Percentiles rank a stretch among this genome's conserved stretches.
These are phyloP conservation scores for Perithous albicinctus DNA, from an alignment of 2,888 invertebrate species.

Conservation along the genomic window DNA sequence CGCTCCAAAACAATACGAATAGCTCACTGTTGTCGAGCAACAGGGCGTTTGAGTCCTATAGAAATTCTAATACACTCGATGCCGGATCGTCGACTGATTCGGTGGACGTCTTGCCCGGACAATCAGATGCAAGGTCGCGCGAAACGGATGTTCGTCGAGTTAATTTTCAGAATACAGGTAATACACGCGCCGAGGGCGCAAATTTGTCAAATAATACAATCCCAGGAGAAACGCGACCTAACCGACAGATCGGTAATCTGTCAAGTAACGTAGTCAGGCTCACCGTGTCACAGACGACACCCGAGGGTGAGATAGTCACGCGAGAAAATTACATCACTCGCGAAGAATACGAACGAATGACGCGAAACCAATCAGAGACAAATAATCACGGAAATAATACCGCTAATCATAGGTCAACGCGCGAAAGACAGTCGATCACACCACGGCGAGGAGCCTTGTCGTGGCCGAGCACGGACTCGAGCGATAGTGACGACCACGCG, in stretches of 20 bases:
- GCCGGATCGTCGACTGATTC: not conserved
- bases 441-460: conserved; percentile 32
- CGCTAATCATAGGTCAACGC: not conserved
- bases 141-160: not conserved
- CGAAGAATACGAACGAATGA: not conserved
- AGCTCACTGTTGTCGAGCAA: conserved; percentile 6
- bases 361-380: not conserved
- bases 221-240: too few species aligned
- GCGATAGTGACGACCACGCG: conserved; percentile 12
- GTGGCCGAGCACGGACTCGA: too few species aligned
- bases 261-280: not conserved
- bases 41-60: conserved; percentile 8
- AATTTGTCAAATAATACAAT: not conserved
- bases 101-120: not conserved
- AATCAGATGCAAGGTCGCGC: not conserved
- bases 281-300: not conserved
- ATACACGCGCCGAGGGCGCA: conserved; percentile 3
- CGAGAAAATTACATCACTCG: not conserved
- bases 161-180: not conserved
- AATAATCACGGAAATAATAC: not conserved
- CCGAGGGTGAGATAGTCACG: too few species aligned
- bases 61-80: not conserved
- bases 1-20: not conserved
- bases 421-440: conserved; percentile 1
- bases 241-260: too few species aligned